phyloP scores from a whole-genome alignment of 2,797 vertebrate genomes.

The Enoplosus armatus region DNA sequence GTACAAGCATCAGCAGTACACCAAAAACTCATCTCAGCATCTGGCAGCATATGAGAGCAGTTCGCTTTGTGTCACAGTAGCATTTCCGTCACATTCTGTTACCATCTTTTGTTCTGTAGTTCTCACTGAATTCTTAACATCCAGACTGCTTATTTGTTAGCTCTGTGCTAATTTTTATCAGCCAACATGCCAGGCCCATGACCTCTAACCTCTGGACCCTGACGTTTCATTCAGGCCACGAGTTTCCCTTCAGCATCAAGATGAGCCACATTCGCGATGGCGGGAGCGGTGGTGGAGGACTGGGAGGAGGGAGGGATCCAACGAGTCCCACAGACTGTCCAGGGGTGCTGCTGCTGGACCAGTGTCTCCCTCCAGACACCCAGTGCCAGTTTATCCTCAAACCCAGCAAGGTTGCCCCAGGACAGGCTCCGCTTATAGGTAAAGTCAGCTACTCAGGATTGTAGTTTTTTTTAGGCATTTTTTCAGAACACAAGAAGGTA shows the following conservation, averaged over 20 bases:
- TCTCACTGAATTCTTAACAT: slow-evolving; percentile 37
- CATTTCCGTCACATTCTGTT: slow-evolving; percentile 35
- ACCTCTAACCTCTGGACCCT: slow-evolving; percentile 52
- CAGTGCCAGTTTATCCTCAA: slow-evolving; percentile 97
- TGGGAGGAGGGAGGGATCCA: slow-evolving; percentile 65
- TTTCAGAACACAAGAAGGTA: background rate
- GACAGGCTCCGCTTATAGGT: slow-evolving; percentile 88
- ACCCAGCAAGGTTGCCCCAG: slow-evolving; percentile 85
- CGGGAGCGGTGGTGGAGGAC: slow-evolving; percentile 51
- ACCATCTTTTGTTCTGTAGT: slow-evolving; percentile 47
- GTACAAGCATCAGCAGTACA: slow-evolving; percentile 10
- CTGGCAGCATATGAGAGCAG: slow-evolving; percentile 53
- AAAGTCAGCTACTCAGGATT: slow-evolving; percentile 32
- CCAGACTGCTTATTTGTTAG: slow-evolving; percentile 19
- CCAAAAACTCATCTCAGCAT: slow-evolving; percentile 45
- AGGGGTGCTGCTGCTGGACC: slow-evolving; percentile 89
- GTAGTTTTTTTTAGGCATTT: too few species aligned
- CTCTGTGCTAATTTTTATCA: slow-evolving; percentile 5
- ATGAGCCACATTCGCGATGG: slow-evolving; percentile 93
- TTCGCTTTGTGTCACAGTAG: slow-evolving; percentile 32
- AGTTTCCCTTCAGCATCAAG: slow-evolving; percentile 96
- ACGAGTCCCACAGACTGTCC: slow-evolving; percentile 84
- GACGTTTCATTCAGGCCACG: slow-evolving; percentile 88
- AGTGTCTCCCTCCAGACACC: slow-evolving; percentile 90
- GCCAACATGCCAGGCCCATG: slow-evolving; percentile 37